Evolutionary conservation across 1,140 invertebrate species (phyloP), one percentile per base, ranked within the genome.

Genomic region (Trachymyrmex cornetzi): DNA sequence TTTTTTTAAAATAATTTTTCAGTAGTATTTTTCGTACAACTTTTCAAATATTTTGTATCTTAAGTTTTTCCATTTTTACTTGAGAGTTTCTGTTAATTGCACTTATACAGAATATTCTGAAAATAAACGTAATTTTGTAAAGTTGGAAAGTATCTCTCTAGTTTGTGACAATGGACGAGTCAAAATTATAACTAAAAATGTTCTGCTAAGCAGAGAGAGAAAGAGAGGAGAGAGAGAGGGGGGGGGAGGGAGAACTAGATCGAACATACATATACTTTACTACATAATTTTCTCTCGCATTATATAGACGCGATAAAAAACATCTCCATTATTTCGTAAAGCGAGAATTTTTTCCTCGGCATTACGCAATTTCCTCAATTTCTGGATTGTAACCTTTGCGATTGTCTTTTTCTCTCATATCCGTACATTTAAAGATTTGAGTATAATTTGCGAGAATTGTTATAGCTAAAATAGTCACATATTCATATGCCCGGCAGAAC

Each of bases 361-460:
- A 2, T 61, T 63, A 27, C 48, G 48, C 24, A 80, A 38, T 55
- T 69, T 69, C 19, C 48, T 67, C 77, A 57, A 34, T 80, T 63
- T 69, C 24, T 48, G 38, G 19, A 74, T 30, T 34, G 22, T 22
- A 84, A 44, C 3, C 30, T 50, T 38, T 27, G 24, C 38, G 27
- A 50, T 74, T 74, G 38, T 63, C 27, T 12, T 34, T 74, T 24
- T 50, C 55, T 48, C 24, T 48, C 55, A 22, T 44, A 0, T 19
- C 4, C n/a, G 27, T 48, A 16, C 16, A 50, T 50, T 19, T 59
- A 7, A 24, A 48, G 24, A 50, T 57, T 74, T 27, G 14, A 16
- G 22, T 50, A 22, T 74, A 84, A 84, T 75, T 84, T 75, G 80
- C n/a, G 55, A 34, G 80, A 61, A 84, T 57, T 74, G 80, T 75